Evolutionary conservation across 1,140 invertebrate species (phyloP).

Genomic region (Pteromalus puparum): DNA sequence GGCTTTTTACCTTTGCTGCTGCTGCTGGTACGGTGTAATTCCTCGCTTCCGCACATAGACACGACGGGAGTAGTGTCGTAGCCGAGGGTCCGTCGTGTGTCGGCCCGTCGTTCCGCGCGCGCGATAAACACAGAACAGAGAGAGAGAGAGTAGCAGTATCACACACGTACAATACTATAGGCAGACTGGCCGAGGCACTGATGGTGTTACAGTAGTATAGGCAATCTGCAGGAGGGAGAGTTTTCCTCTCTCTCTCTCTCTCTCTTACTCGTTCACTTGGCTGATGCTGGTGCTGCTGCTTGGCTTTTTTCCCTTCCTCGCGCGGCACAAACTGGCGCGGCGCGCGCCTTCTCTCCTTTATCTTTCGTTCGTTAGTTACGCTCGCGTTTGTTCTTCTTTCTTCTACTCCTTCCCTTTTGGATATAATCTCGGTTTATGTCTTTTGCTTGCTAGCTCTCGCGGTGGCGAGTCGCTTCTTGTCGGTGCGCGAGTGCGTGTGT

Average conservation of each 20-base stretch:
- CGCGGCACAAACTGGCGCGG: conserved; percentile 7
- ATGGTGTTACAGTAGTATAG: not conserved
- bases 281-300: not conserved
- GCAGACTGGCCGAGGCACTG: not conserved
- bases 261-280: not conserved
- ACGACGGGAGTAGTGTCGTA: not conserved
- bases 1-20: not conserved
- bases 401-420: not conserved
- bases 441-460: not conserved
- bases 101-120: not conserved
- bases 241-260: not conserved
- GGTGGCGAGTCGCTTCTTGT: not conserved
- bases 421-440: not conserved
- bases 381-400: not conserved
- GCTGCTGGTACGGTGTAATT: not conserved
- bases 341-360: conserved; percentile 2
- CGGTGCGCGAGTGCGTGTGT: not conserved
- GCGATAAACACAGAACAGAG: not conserved
- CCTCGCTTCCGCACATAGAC: conserved; percentile 4
- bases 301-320: conserved; percentile 19
- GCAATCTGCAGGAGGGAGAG: not conserved
- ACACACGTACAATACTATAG: not conserved
- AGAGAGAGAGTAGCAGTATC: not conserved
- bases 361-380: not conserved
- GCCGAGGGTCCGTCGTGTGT: not conserved